These are phyloP conservation scores for Pseudorectes ferrugineus DNA, from an alignment of 2,113 vertebrate species.

Conservation along the genomic window DNA sequence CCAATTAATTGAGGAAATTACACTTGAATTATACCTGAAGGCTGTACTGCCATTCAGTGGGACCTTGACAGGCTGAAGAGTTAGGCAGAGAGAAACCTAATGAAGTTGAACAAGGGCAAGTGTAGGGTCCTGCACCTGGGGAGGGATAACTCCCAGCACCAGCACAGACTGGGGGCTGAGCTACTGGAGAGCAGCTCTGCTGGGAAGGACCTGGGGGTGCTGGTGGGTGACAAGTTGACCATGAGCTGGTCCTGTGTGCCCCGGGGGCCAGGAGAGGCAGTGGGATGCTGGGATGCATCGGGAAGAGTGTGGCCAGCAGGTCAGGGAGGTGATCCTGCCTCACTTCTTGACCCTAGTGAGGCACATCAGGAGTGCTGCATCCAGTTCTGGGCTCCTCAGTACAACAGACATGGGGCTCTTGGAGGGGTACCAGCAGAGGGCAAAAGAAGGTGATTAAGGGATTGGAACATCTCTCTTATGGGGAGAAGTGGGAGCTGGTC, in stretches of 20 bases:
- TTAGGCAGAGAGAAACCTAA: not conserved
- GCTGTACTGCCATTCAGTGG: not conserved
- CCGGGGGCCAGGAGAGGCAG: not conserved
- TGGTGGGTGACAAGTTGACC: not conserved
- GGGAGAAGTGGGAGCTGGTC: not conserved
- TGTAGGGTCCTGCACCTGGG: not conserved
- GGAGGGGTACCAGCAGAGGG: not conserved
- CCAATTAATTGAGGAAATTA: not conserved
- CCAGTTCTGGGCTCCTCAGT: not conserved
- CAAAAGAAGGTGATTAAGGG: too few species aligned
- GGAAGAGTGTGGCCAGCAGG: not conserved
- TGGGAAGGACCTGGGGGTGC: too few species aligned
- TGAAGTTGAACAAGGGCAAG: not conserved
- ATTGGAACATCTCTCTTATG: not conserved
- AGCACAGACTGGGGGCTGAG: not conserved
- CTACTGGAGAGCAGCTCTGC: not conserved
- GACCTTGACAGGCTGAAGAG: not conserved
- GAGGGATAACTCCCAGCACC: too few species aligned
- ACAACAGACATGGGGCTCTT: not conserved
- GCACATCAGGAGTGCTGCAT: too few species aligned
- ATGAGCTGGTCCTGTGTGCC: not conserved
- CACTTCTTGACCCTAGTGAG: not conserved
- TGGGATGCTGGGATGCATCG: fast-evolving
- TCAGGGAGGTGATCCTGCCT: not conserved
- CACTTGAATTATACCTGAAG: not conserved